Evolutionary conservation across 2,888 invertebrate genomes (phyloP).

Genomic region (Andricus quercusramuli): DNA sequence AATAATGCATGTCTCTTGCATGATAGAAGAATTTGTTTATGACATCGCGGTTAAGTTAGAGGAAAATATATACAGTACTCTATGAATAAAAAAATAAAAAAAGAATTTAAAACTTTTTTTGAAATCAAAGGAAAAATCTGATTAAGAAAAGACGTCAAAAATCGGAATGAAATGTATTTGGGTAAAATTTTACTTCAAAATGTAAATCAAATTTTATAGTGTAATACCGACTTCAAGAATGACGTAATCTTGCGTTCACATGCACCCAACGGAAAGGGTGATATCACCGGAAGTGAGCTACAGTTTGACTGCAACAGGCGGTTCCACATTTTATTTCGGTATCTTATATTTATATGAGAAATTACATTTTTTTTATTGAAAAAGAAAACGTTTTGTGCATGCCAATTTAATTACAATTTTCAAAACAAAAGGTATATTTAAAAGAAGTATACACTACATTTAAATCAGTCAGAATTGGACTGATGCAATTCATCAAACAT

Average conservation of each 20-base stretch:
- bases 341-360: neutral
- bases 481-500: no score
- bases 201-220: conserved; percentile 16
- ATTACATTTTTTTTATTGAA: neutral
- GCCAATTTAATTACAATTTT: no score
- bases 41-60: neutral
- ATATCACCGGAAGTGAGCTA: conserved; percentile 40
- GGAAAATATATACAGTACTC: neutral
- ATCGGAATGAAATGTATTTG: neutral
- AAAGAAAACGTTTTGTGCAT: no score
- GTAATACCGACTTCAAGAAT: neutral
- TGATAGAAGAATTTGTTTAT: neutral
- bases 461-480: no score
- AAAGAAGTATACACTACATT: no score
- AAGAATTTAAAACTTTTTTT: neutral
- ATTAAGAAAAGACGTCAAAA: neutral
- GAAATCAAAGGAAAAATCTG: neutral
- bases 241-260: conserved; percentile 19
- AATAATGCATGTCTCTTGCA: neutral
- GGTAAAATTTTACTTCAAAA: neutral
- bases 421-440: no score
- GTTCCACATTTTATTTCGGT: conserved; percentile 3
- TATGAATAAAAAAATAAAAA: neutral
- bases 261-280: conserved; percentile 26
- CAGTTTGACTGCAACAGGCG: conserved; percentile 12